These are phyloP conservation scores for Pica pica DNA, from an alignment of 2,113 vertebrate species.

Conservation along the genomic window DNA sequence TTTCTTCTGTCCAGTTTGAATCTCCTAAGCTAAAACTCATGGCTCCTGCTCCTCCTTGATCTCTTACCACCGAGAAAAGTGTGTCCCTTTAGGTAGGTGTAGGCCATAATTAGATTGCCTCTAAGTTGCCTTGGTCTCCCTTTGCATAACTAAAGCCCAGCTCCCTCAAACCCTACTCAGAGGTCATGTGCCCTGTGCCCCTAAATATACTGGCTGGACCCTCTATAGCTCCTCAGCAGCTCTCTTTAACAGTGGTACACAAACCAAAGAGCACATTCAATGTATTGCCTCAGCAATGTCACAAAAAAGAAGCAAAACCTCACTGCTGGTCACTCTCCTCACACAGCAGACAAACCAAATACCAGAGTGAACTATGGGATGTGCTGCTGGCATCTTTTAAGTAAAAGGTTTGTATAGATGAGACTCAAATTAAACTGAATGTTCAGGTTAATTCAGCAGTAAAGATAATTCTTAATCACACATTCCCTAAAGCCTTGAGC, in stretches of 20 bases:
- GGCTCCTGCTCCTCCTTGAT: background rate
- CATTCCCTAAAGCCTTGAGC: background rate
- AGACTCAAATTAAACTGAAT: background rate
- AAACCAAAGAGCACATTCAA: background rate
- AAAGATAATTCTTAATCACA: background rate
- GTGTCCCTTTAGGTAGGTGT: background rate
- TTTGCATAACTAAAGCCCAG: background rate
- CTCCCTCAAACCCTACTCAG: background rate
- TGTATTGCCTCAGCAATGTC: background rate
- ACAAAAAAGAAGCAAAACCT: background rate
- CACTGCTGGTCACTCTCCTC: background rate
- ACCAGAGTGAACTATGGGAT: background rate
- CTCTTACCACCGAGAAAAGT: background rate
- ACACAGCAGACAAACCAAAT: background rate
- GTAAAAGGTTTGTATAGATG: background rate
- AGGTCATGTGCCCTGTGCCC: fast-evolving
- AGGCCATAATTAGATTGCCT: background rate
- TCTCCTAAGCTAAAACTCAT: background rate
- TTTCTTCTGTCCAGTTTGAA: background rate
- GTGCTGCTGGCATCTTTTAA: background rate
- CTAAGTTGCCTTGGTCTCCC: background rate
- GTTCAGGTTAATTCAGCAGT: background rate
- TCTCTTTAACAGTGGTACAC: background rate
- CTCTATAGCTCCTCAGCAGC: background rate
- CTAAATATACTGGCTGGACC: background rate